Base-by-base conservation (phyloP, 1,140 invertebrate species). In the Diachasma alloeum region DNA sequence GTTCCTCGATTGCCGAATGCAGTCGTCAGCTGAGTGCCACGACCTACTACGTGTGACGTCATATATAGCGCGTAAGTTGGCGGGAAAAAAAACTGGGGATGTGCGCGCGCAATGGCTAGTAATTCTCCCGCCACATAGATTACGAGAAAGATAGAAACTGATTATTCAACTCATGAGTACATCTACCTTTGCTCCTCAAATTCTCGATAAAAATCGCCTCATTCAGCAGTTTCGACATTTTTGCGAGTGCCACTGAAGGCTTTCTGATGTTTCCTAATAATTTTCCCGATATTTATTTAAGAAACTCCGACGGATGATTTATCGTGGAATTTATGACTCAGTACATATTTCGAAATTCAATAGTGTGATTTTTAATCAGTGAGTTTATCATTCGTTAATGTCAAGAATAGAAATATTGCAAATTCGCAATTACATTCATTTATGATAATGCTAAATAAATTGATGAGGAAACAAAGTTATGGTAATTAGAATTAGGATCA, bases 21-120 rank as follows among this genome's bases (percentile, higher is more conserved):
- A 83, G 79, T 69, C 78, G 80, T 86, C 84, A 85, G 81, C 81
- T 85, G 79, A 85, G 81, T 85, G 81, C 75, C 75, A 78, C 84
- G 84, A 87, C 83, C 83, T 86, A 86, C 81, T 84, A 80, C 73
- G 79, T 36, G 81, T 87, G 86, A 87, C 85, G 84, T 88, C 86
- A 89, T 88, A 86, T 88, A 88, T 88, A 88, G 80, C 48, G 80
- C 81, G 81, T 80, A 81, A 81, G 70, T 81, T 80, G 82, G 78
- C 77, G 75, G 78, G 76, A 81, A 85, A 82, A 48, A 83, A 81
- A 81, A 80, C 6, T 78, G 81, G 81, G 83, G 77, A 82, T 77
- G 70, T 87, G 86, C 87, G 87, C 85, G 84, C 86, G 86, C 87
- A 87, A 56, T 73, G 59, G 9, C 17, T 9, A n/a, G 11, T 71